A percentile compares a stretch with the other conserved stretches of the same genome.
Evolutionary conservation across 2,888 invertebrate genomes (phyloP).

Genomic region (Tortricodes alternella): DNA sequence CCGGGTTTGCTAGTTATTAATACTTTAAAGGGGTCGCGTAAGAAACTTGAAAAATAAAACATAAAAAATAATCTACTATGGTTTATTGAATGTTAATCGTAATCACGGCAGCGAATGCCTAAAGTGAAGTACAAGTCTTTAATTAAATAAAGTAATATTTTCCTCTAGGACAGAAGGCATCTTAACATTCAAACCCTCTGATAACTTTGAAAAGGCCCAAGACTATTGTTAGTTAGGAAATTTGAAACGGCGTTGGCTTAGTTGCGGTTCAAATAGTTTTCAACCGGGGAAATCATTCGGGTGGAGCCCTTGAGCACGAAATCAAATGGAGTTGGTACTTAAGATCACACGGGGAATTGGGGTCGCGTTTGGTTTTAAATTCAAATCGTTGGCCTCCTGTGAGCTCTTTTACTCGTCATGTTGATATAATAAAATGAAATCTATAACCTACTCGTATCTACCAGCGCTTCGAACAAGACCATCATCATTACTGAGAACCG

Average conservation of each 20-base stretch:
- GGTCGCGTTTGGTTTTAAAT: neutral
- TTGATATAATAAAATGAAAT: no score
- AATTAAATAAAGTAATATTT: neutral
- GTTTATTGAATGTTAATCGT: no score
- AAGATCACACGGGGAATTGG: neutral
- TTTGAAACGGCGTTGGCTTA: constrained; percentile 5
- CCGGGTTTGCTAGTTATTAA: no score
- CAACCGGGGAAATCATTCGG: constrained; percentile 23
- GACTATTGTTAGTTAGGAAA: constrained; percentile 23
- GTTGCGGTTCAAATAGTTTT: constrained; percentile 14
- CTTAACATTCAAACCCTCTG: constrained; percentile 7
- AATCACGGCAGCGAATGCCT: no score
- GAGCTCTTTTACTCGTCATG: no score
- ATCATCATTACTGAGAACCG: no score
- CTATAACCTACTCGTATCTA: no score
- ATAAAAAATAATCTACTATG: no score
- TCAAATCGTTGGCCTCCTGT: neutral
- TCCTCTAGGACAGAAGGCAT: neutral
- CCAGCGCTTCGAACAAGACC: no score
- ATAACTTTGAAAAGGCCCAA: constrained; percentile 20
- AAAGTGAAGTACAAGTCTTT: no score
- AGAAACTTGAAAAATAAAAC: no score
- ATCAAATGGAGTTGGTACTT: constrained; percentile 17
- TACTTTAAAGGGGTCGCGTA: no score
- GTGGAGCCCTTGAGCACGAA: neutral